phyloP scores from a whole-genome alignment of 1,140 invertebrate species.

The Stenopsyche tienmushanensis region DNA sequence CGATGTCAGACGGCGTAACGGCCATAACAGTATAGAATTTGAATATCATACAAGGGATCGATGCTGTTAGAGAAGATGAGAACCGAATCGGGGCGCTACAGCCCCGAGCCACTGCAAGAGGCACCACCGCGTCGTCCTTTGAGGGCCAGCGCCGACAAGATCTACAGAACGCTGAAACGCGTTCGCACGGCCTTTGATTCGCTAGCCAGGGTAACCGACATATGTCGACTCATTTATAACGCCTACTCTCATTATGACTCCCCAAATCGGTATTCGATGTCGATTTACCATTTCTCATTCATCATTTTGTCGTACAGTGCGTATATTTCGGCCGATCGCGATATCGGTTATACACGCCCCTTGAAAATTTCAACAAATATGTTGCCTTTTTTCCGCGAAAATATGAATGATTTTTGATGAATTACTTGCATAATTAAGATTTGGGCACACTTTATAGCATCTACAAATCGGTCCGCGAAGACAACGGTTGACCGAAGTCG shows the following conservation, averaged over 20 bases:
- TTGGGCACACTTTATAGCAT: conserved; percentile 43
- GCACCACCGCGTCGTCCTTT: neutral
- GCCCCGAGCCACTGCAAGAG: neutral
- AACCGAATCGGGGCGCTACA: neutral
- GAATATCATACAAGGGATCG: too few relatives aligned
- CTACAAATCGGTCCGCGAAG: conserved; percentile 50
- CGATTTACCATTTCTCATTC: neutral
- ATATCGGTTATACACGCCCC: neutral
- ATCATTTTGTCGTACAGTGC: neutral
- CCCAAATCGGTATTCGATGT: neutral
- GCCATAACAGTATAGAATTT: neutral
- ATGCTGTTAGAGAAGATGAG: too few relatives aligned
- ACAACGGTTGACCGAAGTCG: conserved; percentile 50
- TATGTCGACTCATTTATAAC: neutral
- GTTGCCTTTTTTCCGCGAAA: neutral
- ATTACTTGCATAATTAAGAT: neutral
- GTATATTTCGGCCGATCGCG: neutral
- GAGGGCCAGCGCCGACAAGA: neutral
- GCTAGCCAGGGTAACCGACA: neutral
- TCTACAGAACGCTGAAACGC: conserved; percentile 4
- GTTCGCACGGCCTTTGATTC: neutral
- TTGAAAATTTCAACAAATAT: neutral
- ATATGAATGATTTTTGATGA: neutral
- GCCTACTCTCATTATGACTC: neutral
- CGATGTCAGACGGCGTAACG: neutral